Conservation (phyloP, 2,797 vertebrate genomes). For the Botia almorhae region DNA sequence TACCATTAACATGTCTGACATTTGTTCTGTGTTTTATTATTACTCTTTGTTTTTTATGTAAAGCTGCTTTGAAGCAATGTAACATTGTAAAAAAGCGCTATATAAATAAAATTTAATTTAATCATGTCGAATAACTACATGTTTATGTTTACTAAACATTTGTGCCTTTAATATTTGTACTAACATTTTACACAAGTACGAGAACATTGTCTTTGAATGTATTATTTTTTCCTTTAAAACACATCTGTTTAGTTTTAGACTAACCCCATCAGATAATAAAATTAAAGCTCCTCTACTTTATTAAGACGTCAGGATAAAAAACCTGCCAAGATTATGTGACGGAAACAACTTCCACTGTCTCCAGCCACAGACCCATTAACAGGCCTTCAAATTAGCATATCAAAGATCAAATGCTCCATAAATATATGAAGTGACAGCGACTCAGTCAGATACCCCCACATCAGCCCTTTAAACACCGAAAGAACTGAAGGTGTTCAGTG, state of each 20-base stretch:
- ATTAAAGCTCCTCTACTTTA: background rate
- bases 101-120: too few relatives aligned
- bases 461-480: constrained; percentile 71
- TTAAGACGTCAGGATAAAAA: constrained; percentile 48
- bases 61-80: too few relatives aligned
- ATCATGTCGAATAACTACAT: too few relatives aligned
- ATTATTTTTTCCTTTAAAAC: background rate
- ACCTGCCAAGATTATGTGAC: constrained; percentile 53
- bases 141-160: too few relatives aligned
- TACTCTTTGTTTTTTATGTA: too few relatives aligned
- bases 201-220: background rate
- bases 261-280: background rate
- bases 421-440: constrained; percentile 64
- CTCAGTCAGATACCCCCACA: constrained; percentile 30
- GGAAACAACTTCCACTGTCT: constrained; percentile 34
- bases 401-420: constrained; percentile 67
- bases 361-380: constrained; percentile 58
- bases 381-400: constrained; percentile 61
- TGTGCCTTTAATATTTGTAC: background rate
- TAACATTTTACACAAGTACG: background rate
- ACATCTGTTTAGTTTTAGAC: background rate
- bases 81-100: too few relatives aligned
- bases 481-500: constrained; percentile 88
- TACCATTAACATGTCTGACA: too few relatives aligned
- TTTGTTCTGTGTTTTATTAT: too few relatives aligned